phyloP scores from a whole-genome alignment of 2,888 invertebrate species.

The Zygogramma bicolorata region DNA sequence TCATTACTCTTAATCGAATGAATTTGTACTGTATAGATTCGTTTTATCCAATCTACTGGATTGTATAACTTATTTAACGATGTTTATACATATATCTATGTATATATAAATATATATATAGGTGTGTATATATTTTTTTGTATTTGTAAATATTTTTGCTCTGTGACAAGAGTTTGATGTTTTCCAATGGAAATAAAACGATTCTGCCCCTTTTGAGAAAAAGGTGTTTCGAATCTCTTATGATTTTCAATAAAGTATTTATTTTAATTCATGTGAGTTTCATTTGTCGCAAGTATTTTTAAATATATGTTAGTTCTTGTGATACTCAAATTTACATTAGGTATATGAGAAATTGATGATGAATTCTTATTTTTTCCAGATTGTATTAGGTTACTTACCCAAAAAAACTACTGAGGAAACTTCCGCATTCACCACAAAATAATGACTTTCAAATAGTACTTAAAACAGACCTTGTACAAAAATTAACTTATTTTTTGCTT shows the following conservation, averaged over 20 bases:
- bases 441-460: no score
- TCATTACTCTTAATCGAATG: neutral
- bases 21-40: neutral
- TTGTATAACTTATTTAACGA: neutral
- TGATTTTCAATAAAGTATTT: constrained; percentile 11
- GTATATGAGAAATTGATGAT: no score
- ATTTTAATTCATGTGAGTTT: neutral
- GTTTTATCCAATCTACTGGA: neutral
- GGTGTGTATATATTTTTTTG: neutral
- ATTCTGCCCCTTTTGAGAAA: constrained; percentile 1
- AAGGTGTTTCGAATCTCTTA: neutral
- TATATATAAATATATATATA: no score
- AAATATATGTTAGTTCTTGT: no score
- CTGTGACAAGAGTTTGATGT: neutral
- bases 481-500: no score
- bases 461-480: no score
- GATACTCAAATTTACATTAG: no score
- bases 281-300: no score
- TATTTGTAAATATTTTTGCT: neutral
- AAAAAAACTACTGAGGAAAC: no score
- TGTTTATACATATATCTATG: neutral
- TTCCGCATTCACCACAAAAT: no score
- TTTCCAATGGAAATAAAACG: neutral
- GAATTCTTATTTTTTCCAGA: no score
- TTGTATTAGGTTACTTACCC: no score